phyloP scores from a whole-genome alignment of 1,140 invertebrate genomes.

The Gonioctena quinquepunctata region DNA sequence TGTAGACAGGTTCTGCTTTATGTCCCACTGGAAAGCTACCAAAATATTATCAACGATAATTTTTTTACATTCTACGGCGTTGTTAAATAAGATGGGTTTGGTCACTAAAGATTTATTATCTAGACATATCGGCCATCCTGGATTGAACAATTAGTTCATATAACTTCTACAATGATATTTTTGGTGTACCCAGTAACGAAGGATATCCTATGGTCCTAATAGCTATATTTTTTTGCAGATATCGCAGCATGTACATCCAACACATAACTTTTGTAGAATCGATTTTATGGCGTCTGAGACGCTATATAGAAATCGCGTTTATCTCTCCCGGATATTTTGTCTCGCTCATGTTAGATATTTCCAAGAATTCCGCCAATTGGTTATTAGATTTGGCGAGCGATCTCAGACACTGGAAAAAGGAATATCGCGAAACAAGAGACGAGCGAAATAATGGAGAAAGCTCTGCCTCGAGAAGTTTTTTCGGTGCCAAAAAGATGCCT shows the following conservation, averaged over 20 bases:
- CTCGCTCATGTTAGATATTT: slow-evolving; percentile 64
- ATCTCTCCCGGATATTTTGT: slow-evolving; percentile 60
- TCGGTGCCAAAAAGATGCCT: neutral
- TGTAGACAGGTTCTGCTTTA: no score
- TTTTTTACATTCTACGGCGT: no score
- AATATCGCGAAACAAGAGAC: neutral
- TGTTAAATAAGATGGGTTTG: no score
- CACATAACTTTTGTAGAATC: slow-evolving; percentile 80
- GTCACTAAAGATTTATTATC: no score
- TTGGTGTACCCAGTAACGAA: no score
- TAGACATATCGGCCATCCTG: no score
- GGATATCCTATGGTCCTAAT: no score
- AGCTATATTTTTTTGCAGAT: neutral
- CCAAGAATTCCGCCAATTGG: slow-evolving; percentile 57
- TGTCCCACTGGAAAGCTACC: no score
- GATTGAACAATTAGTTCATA: no score
- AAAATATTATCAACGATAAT: no score
- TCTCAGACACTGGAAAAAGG: slow-evolving; percentile 65
- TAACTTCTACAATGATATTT: no score
- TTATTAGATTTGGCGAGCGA: slow-evolving; percentile 71
- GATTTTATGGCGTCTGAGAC: slow-evolving; percentile 72
- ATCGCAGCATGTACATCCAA: slow-evolving; percentile 70
- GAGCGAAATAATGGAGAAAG: neutral
- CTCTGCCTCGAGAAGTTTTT: neutral
- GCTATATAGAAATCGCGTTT: slow-evolving; percentile 65